These are phyloP conservation scores for Oreochromis mossambicus DNA, from an alignment of 2,797 vertebrate species.

Conservation along the genomic window DNA sequence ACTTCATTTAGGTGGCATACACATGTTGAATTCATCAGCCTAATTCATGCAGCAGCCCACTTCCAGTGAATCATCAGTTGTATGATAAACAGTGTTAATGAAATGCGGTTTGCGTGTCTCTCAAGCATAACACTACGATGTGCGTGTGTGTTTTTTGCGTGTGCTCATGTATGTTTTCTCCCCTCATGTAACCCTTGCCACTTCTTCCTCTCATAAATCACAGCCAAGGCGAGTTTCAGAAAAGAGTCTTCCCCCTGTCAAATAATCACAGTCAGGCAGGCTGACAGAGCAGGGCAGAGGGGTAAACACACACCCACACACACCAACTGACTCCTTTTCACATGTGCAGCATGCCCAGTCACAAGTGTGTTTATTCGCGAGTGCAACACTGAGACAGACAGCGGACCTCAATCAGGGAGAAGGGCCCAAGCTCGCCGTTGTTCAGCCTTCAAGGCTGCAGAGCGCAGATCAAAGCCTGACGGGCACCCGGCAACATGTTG, in stretches of 20 bases:
- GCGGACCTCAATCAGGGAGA: conserved; percentile 42
- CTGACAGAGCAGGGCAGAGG: conserved; percentile 26
- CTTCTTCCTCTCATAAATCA: conserved; percentile 71
- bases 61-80: conserved; percentile 16
- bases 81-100: conserved; percentile 51
- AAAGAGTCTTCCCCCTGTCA: conserved; percentile 53
- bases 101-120: conserved; percentile 22
- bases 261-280: conserved; percentile 50
- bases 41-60: conserved; percentile 29
- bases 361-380: conserved; percentile 48
- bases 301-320: conserved; percentile 37
- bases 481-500: conserved; percentile 52
- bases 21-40: conserved; percentile 32
- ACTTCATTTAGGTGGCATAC: conserved; percentile 23
- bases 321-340: conserved; percentile 29
- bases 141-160: background rate
- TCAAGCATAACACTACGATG: conserved; percentile 9
- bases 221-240: conserved; percentile 29
- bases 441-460: conserved; percentile 46
- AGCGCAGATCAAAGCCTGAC: conserved; percentile 66
- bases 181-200: conserved; percentile 38
- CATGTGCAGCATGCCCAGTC: conserved; percentile 19
- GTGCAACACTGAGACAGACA: conserved; percentile 60
- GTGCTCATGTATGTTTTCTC: conserved; percentile 47
- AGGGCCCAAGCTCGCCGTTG: conserved; percentile 45